These are phyloP conservation scores for Micoletzkya japonica DNA, from an alignment of 2,888 invertebrate genomes.

Conservation along the genomic window DNA sequence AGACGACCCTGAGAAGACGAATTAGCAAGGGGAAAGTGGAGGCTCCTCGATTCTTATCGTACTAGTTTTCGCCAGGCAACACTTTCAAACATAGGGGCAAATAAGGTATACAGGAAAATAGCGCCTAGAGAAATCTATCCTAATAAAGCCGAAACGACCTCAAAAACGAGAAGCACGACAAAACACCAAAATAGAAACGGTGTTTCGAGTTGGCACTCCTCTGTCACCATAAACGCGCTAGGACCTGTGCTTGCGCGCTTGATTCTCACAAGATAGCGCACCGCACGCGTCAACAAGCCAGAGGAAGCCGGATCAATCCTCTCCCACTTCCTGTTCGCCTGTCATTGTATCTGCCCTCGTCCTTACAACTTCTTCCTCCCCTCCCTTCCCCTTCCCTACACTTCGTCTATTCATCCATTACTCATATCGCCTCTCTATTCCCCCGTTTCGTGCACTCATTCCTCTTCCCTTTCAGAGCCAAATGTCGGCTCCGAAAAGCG, in stretches of 20 bases:
- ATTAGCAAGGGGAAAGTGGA: too few species aligned
- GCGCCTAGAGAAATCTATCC: too few species aligned
- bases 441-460: neutral
- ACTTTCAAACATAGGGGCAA: neutral
- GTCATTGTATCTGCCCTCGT: neutral
- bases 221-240: constrained; percentile 1
- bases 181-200: too few species aligned
- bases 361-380: neutral
- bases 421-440: neutral
- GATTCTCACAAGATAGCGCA: neutral
- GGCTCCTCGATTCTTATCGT: too few species aligned
- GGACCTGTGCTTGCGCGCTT: neutral
- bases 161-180: neutral
- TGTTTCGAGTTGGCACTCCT: too few species aligned
- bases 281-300: neutral
- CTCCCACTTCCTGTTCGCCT: neutral
- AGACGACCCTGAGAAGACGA: neutral
- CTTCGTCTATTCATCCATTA: neutral
- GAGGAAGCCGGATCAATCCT: constrained; percentile 18
- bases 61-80: too few species aligned
- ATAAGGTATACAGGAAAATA: too few species aligned
- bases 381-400: neutral
- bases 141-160: neutral
- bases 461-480: neutral
- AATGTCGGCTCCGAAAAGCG: constrained; percentile 40